phyloP scores from a whole-genome alignment of 2,113 vertebrate genomes.

The Enhydra lutris region DNA sequence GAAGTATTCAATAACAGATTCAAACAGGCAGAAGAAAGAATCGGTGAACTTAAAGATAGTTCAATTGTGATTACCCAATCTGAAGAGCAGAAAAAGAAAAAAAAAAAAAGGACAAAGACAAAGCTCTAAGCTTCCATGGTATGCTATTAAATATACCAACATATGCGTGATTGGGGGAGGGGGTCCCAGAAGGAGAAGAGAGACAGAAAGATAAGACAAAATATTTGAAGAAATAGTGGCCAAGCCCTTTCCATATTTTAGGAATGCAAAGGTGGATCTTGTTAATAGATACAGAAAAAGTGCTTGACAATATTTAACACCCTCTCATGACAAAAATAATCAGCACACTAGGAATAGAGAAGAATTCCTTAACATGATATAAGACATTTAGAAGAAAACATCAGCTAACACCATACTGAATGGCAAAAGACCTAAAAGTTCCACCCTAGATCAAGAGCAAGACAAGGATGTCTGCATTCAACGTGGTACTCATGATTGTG shows the following conservation, averaged over 20 bases:
- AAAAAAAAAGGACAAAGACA: neutral
- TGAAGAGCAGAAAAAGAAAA: neutral
- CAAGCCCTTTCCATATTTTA: neutral
- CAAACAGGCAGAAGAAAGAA: neutral
- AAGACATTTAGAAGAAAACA: neutral
- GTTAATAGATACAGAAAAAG: neutral
- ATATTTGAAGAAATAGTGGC: neutral
- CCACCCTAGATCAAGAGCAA: neutral
- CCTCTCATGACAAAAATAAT: neutral
- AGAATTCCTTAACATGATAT: neutral
- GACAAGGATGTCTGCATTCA: neutral
- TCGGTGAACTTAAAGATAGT: neutral
- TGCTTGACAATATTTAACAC: neutral
- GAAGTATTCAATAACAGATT: neutral
- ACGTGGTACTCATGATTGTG: neutral
- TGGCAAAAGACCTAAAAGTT: neutral
- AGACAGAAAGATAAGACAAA: neutral
- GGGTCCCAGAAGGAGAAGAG: neutral
- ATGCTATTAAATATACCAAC: neutral
- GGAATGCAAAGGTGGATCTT: neutral
- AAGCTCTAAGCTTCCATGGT: neutral
- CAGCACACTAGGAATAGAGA: neutral
- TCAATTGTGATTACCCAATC: neutral
- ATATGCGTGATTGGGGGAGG: neutral
- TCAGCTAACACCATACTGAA: neutral